Conservation (phyloP, 2,797 vertebrate genomes). For the Microctenopoma stevenorrisi region DNA sequence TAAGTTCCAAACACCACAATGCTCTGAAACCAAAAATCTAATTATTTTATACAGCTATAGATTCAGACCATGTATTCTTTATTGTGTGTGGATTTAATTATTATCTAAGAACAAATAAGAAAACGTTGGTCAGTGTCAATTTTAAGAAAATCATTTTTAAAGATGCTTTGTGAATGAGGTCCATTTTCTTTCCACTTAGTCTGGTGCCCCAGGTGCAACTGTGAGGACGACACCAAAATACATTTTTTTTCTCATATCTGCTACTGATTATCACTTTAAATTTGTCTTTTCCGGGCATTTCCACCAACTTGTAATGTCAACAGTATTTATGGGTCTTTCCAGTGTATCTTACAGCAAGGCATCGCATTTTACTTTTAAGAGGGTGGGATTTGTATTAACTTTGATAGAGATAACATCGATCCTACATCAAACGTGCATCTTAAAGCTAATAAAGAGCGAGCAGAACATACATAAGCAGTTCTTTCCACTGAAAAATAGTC, state of each 20-base stretch:
- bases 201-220: conserved; percentile 48
- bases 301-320: conserved; percentile 67
- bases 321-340: conserved; percentile 65
- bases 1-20: too few relatives aligned
- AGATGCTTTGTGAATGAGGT: not conserved
- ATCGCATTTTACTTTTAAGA: conserved; percentile 52
- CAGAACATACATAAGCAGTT: conserved; percentile 16
- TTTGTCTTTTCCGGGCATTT: conserved; percentile 46
- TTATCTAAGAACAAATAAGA: too few relatives aligned
- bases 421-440: conserved; percentile 26
- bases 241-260: conserved; percentile 67
- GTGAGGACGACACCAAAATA: conserved; percentile 11
- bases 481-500: conserved; percentile 19
- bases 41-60: too few relatives aligned
- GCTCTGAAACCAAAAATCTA: too few relatives aligned
- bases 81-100: too few relatives aligned
- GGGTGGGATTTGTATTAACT: conserved; percentile 63
- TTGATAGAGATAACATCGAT: conserved; percentile 55
- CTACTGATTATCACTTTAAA: conserved; percentile 54
- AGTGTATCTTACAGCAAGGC: conserved; percentile 33
- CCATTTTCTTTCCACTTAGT: conserved; percentile 20
- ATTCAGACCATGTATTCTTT: too few relatives aligned
- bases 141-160: too few relatives aligned
- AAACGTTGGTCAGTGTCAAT: too few relatives aligned
- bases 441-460: conserved; percentile 39